phyloP scores from a whole-genome alignment of 2,113 vertebrate species.

The Lasiurus cinereus region DNA sequence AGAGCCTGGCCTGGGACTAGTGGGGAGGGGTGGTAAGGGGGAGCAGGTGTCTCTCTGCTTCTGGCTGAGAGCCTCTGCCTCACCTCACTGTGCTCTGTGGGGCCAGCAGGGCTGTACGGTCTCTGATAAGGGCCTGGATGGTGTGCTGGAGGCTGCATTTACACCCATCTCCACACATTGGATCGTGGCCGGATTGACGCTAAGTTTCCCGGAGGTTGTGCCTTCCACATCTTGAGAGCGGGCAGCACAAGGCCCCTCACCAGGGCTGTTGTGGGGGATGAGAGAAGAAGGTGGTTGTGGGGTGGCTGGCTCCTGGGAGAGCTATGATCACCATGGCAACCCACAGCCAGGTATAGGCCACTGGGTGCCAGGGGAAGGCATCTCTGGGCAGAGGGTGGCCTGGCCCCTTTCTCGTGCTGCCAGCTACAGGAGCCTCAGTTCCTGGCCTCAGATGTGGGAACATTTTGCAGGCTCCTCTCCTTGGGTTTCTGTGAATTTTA shows the following conservation, averaged over 20 bases:
- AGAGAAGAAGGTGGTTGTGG: not conserved
- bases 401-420: not conserved
- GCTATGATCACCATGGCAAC: not conserved
- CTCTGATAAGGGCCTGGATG: not conserved
- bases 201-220: rapidly evolving
- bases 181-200: rapidly evolving
- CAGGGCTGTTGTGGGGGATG: not conserved
- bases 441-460: too few relatives aligned
- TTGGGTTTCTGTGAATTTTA: not conserved
- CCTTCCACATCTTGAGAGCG: not conserved
- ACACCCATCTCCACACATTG: not conserved
- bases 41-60: not conserved
- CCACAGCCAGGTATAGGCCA: not conserved
- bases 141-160: rapidly evolving
- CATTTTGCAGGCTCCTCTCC: too few relatives aligned
- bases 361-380: rapidly evolving
- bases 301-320: not conserved
- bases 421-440: rapidly evolving
- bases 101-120: not conserved
- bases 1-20: not conserved
- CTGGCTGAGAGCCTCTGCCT: not conserved
- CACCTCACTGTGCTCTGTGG: rapidly evolving
- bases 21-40: rapidly evolving
- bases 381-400: rapidly evolving
- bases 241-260: rapidly evolving